Base-by-base conservation (phyloP, 2,113 vertebrate genomes). In the Bufo gargarizans region DNA sequence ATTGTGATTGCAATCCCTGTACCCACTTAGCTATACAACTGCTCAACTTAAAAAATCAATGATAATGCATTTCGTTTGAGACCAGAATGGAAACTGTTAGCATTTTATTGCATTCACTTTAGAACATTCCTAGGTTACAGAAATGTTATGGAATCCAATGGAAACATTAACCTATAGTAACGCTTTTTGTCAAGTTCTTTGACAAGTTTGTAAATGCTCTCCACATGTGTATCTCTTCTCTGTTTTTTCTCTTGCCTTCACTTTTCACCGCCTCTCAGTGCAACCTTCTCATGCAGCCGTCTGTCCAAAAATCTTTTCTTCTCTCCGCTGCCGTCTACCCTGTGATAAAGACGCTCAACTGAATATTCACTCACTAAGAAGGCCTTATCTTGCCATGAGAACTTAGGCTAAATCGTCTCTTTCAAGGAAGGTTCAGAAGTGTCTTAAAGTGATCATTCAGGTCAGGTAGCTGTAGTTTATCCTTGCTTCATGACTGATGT, bases 381-480 rank as follows among this genome's bases (percentile, higher is more conserved):
- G 16, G 50, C 43, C n/a, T 86, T 63, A 86, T 56, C 10, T 65
- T 53, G 43, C 33, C 14, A 50, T 56, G 12, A 77, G 55, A 53
- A 49, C 53, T 77, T 47, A 65, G 20, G 11, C 47, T 22, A 49
- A 14, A 33, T 63, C 49, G n/a, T 7, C 16, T 20, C 20, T 85
- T 59, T 77, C 14, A n/a, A 65, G 50, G 10, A 63, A 77, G 55
- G 16, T 63, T 58, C n/a, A 17, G 58, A 77, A 86, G 77, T 86
- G 69, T 86, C 71, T 33, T 33, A 77, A 17, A 47, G 45, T 86
- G 84, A 53, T 86, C 63, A 86, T 86, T 77, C 63, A 59, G 43
- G 47, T 55, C 1, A 33, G 33, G 77, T 69, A 76, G 61, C 63
- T 71, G 55, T 56, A 17, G 43, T 59, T 59, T 76, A 56, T 85